Evolutionary conservation across 2,113 vertebrate species (phyloP).

Genomic region (Lepus timidus): DNA sequence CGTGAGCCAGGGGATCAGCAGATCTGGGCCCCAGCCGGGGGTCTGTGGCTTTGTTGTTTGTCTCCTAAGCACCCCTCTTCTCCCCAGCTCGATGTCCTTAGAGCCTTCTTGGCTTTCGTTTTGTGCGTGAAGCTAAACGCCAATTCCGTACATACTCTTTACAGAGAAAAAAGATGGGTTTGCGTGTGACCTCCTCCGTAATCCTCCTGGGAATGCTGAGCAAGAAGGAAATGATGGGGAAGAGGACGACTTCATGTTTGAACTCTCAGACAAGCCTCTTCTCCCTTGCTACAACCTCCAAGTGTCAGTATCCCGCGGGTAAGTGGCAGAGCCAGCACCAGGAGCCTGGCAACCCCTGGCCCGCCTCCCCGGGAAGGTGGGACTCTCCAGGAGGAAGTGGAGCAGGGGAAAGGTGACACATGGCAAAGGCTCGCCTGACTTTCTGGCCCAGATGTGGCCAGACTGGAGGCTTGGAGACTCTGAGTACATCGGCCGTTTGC

Average conservation of each 20-base stretch:
- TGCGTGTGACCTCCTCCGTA: slow-evolving; percentile 94
- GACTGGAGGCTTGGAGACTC: background rate
- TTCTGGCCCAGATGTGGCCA: background rate
- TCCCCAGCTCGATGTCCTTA: background rate
- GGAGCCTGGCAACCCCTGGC: slow-evolving; percentile 29
- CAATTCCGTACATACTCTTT: slow-evolving; percentile 64
- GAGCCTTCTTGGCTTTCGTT: slow-evolving; percentile 29
- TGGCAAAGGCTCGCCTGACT: background rate
- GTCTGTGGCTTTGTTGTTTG: background rate
- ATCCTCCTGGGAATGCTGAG: slow-evolving; percentile 90
- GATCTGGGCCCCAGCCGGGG: background rate
- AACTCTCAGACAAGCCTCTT: slow-evolving; percentile 96
- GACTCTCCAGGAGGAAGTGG: slow-evolving; percentile 10
- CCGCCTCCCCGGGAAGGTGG: background rate
- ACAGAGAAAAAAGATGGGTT: slow-evolving; percentile 94
- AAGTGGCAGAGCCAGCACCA: slow-evolving; percentile 82
- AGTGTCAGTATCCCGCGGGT: slow-evolving; percentile 96
- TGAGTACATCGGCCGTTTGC: background rate
- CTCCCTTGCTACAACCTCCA: slow-evolving; percentile 97
- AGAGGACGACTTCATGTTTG: slow-evolving; percentile 95
- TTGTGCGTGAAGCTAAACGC: background rate
- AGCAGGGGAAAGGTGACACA: background rate
- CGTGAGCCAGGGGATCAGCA: background rate
- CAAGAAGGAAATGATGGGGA: slow-evolving; percentile 91
- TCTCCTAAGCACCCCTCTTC: background rate